Conservation (phyloP, 2,113 vertebrate species). For the Porphyrio hochstetteri region DNA sequence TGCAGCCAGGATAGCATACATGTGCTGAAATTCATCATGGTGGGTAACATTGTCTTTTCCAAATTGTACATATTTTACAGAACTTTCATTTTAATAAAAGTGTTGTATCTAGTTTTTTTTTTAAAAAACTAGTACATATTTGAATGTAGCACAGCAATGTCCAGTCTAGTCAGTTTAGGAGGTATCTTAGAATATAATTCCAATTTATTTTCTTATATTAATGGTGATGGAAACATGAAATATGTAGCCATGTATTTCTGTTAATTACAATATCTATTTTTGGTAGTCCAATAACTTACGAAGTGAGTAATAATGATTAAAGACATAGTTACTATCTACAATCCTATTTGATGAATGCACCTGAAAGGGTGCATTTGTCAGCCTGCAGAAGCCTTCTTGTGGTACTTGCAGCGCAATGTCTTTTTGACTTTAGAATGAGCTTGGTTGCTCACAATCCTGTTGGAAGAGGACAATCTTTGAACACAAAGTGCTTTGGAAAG, state of each 20-base stretch:
- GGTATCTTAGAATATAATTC: neutral
- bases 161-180: neutral
- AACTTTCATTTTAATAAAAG: neutral
- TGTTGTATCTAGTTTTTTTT: fast-evolving
- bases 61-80: neutral
- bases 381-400: neutral
- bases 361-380: neutral
- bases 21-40: neutral
- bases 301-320: neutral
- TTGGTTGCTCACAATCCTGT: neutral
- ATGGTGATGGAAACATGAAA: neutral
- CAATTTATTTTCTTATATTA: neutral
- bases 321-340: neutral
- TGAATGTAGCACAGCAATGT: neutral
- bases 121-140: neutral
- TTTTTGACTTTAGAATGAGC: neutral
- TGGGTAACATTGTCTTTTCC: neutral
- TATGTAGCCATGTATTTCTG: neutral
- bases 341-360: neutral
- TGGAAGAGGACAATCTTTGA: neutral
- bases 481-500: neutral
- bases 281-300: neutral
- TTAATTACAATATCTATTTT: neutral
- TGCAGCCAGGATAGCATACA: neutral
- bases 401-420: neutral